Conservation (phyloP, 2,797 vertebrate species). For the Crocodylus rhombifer region DNA sequence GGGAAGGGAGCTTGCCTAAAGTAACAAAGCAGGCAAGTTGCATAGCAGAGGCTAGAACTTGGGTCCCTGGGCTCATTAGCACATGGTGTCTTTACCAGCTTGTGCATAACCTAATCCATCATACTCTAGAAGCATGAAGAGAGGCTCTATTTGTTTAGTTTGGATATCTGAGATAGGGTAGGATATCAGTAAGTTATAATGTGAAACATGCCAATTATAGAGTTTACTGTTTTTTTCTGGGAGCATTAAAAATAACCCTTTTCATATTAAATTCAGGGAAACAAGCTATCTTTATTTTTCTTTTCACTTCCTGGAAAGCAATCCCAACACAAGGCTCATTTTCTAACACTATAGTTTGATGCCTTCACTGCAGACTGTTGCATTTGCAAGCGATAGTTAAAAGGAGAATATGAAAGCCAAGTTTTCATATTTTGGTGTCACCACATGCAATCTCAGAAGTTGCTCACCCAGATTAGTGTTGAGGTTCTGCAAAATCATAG, state of each 20-base stretch:
- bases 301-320: background rate
- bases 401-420: background rate
- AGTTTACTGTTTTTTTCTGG: too few species aligned
- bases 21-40: background rate
- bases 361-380: background rate
- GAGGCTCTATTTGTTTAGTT: background rate
- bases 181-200: too few species aligned
- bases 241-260: too few species aligned
- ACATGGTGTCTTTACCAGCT: background rate
- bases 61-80: background rate
- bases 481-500: background rate
- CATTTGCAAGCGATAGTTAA: background rate
- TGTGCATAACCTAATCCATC: background rate
- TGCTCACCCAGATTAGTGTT: background rate
- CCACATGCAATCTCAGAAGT: background rate
- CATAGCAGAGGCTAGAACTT: background rate
- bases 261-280: too few species aligned
- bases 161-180: background rate
- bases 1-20: background rate
- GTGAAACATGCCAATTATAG: too few species aligned
- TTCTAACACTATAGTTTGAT: background rate
- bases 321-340: constrained; percentile 1
- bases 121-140: background rate
- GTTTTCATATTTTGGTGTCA: background rate
- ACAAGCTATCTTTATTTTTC: background rate